Conservation (phyloP, 2,888 invertebrate genomes). For the Zhengitettix transpicula region DNA sequence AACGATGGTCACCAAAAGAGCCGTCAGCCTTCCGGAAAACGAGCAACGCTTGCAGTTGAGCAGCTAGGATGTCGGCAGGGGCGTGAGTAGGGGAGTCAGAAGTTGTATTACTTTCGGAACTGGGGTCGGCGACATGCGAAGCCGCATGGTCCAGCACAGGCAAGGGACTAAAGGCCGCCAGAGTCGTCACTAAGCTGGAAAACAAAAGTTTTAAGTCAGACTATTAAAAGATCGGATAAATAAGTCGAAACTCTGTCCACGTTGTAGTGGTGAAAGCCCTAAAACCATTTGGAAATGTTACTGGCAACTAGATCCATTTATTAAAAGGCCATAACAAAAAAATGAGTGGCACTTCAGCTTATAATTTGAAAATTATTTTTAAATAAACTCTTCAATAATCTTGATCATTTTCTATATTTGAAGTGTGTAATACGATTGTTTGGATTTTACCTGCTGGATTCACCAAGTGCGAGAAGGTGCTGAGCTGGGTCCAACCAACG, state of each 20-base stretch:
- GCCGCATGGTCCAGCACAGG: constrained; percentile 10
- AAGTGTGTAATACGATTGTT: too few species aligned
- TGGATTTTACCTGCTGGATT: neutral
- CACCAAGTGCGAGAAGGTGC: neutral
- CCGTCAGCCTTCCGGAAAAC: constrained; percentile 46
- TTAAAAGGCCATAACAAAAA: too few species aligned
- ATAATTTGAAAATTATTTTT: too few species aligned
- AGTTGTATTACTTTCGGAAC: neutral
- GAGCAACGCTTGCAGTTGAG: constrained; percentile 34
- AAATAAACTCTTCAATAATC: too few species aligned
- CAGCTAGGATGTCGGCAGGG: constrained; percentile 20
- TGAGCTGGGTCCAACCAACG: neutral
- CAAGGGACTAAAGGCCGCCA: constrained; percentile 6
- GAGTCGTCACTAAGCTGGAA: constrained; percentile 7
- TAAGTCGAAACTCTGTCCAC: neutral
- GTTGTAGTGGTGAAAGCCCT: too few species aligned
- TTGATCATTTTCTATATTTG: too few species aligned
- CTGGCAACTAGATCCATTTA: too few species aligned
- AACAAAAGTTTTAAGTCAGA: neutral
- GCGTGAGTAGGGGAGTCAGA: neutral
- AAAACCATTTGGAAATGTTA: too few species aligned
- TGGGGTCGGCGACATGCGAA: too few species aligned
- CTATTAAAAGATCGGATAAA: neutral
- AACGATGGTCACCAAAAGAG: constrained; percentile 48
- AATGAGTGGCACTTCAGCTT: too few species aligned